Evolutionary conservation across 2,797 vertebrate species (phyloP).

Genomic region (Alcedo quadribrachys): DNA sequence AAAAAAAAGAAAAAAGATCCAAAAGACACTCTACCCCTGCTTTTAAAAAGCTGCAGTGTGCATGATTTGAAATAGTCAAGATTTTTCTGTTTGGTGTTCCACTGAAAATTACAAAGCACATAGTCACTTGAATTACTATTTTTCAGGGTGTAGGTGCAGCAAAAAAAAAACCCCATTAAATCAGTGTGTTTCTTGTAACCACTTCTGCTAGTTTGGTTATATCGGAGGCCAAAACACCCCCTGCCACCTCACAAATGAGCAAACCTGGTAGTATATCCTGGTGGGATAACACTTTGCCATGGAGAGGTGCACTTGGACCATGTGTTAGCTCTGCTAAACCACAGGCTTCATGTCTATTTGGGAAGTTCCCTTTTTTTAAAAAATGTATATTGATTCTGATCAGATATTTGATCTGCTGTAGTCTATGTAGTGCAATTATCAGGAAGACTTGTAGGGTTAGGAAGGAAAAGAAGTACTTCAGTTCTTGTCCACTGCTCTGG

Average conservation of each 20-base stretch:
- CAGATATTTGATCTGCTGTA: neutral
- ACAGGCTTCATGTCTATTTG: neutral
- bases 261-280: neutral
- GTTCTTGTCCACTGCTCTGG: neutral
- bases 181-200: neutral
- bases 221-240: neutral
- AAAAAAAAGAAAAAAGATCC: too few relatives aligned
- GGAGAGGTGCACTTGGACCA: neutral
- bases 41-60: neutral
- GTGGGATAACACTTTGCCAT: neutral
- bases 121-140: neutral
- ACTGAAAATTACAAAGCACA: neutral
- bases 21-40: neutral
- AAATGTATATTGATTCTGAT: neutral
- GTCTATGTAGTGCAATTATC: neutral
- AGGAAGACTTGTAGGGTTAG: neutral
- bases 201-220: neutral
- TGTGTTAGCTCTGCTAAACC: neutral
- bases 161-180: neutral
- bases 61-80: neutral
- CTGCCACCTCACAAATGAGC: neutral
- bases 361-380: neutral
- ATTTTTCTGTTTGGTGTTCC: neutral
- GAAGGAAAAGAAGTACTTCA: neutral
- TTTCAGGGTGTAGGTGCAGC: neutral